Conservation (phyloP, 2,888 invertebrate species). For the Thera obeliscata region DNA sequence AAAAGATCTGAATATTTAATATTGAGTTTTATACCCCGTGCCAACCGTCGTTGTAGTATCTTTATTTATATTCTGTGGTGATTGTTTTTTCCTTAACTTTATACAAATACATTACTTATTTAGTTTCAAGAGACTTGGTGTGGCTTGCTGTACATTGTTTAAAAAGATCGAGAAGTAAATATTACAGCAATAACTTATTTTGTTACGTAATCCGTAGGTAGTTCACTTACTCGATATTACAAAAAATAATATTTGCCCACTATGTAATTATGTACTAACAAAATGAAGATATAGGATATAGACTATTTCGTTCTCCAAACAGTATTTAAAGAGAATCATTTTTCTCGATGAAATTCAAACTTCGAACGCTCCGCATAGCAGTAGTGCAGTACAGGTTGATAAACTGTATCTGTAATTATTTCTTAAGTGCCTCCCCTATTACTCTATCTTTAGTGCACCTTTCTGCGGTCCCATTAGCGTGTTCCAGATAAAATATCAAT, state of each 20-base stretch:
- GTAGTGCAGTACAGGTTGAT: conserved; percentile 46
- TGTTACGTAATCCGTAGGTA: too few relatives aligned
- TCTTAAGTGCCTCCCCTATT: conserved; percentile 66
- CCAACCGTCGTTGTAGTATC: conserved; percentile 27
- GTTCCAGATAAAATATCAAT: conserved; percentile 66
- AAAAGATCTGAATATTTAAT: conserved; percentile 24
- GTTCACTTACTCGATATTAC: too few relatives aligned
- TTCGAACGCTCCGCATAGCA: conserved; percentile 8
- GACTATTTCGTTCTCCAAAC: neutral
- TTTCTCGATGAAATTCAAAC: neutral
- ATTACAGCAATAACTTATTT: neutral
- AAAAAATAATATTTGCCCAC: too few relatives aligned
- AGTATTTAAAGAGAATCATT: neutral
- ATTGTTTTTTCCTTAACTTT: conserved; percentile 18
- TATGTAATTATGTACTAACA: too few relatives aligned
- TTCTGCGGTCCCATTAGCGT: conserved; percentile 63
- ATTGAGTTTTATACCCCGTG: conserved; percentile 36
- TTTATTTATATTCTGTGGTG: conserved; percentile 11
- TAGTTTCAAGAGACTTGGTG: conserved; percentile 5
- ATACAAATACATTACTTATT: conserved; percentile 1
- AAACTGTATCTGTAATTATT: conserved; percentile 58
- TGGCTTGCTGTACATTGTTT: neutral
- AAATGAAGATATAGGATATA: too few relatives aligned
- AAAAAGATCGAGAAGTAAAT: neutral
- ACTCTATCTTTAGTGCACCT: conserved; percentile 65